Evolutionary conservation across 2,113 vertebrate genomes (phyloP).

Genomic region (Alces alces): DNA sequence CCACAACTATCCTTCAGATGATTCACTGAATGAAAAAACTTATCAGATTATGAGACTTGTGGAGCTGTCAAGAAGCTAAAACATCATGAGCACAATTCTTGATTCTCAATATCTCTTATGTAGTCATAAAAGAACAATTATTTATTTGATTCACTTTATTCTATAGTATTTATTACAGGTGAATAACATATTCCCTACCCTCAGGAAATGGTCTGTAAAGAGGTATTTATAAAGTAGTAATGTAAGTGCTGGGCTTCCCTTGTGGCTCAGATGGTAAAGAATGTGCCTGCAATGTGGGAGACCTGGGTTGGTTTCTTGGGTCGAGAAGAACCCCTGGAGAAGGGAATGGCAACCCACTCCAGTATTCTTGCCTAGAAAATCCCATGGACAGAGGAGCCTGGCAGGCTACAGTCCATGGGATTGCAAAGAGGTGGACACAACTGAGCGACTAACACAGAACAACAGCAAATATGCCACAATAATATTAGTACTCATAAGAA

Average conservation of each 20-base stretch:
- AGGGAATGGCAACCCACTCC: neutral
- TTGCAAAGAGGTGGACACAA: neutral
- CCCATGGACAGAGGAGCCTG: neutral
- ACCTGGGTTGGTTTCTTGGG: neutral
- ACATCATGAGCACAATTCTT: neutral
- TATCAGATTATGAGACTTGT: neutral
- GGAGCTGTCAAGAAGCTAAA: neutral
- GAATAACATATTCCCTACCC: neutral
- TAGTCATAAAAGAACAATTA: neutral
- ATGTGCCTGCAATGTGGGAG: neutral
- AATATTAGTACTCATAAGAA: neutral
- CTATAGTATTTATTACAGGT: neutral
- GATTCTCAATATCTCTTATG: neutral
- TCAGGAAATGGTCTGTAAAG: neutral
- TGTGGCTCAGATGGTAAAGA: neutral
- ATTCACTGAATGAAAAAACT: conserved; percentile 17
- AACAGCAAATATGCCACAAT: neutral
- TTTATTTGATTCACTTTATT: neutral
- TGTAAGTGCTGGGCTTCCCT: neutral
- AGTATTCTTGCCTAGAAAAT: neutral
- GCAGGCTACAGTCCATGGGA: rapidly evolving
- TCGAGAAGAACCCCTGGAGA: neutral
- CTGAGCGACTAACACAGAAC: neutral
- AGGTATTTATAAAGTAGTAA: neutral
- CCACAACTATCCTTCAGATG: neutral